Evolutionary conservation across 2,113 vertebrate species (phyloP), one percentile per base, ranked within the genome.

Genomic region (Phrynocephalus versicolor): DNA sequence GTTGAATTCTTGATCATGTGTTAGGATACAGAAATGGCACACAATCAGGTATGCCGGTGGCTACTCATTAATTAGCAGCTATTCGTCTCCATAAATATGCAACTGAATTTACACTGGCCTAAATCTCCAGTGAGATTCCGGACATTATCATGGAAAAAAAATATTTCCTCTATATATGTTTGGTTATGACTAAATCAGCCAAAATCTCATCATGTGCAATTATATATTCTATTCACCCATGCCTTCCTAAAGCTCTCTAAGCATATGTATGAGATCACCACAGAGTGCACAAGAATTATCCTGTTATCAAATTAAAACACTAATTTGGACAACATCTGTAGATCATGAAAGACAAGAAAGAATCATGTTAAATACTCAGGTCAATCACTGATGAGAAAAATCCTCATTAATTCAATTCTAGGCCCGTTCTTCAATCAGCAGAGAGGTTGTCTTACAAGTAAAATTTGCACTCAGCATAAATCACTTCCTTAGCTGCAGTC

Each of bases 401-500:
- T 1, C 67, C 70, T 77, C 45, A 73, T 25, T 77, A 65, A 74
- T 88, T 88, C 70, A 72, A 84, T 33, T 67, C 37, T 5, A 79
- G 15, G 30, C 33, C 27, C 73, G 51, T 30, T 87, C 86, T 51
- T 62, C 70, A 82, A 74, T 74, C 70, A 88, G 33, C 27, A 70
- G n/a, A 3, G 16, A 72, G 37, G 33, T 82, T 77, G 64, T 37
- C 80, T 85, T 55, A 13, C 37, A 84, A 84, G 14, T 79, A 35
- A 19, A 82, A 9, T 80, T 91, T 60, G 79, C 21, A 87, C 1
- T 39, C 41, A 64, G 79, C 81, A 51, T 69, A 85, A 45, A 73
- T 45, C 89, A 83, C 45, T n/a, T 85, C 88, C 62, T 79, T 87
- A 25, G 57, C 62, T 84, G 65, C 82, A 72, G 39, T 84, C 67